Percentiles rank a stretch among this genome's conserved stretches.
Conservation (phyloP, 2,888 invertebrate genomes). For the Drepanosiphum platanoidis region DNA sequence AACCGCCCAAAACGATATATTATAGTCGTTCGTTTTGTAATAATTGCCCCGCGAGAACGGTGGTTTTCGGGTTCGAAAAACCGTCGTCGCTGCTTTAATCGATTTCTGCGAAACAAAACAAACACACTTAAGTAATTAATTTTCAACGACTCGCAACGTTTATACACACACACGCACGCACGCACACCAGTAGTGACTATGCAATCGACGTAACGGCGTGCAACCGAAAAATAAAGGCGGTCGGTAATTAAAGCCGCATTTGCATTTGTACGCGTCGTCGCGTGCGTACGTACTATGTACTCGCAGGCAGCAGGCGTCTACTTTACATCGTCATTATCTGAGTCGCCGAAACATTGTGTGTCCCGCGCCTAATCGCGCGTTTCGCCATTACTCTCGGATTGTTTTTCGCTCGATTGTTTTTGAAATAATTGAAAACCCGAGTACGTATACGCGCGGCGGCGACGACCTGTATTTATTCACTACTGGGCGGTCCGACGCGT, state of each 20-base stretch:
- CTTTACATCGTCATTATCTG: not conserved
- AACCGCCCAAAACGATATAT: not conserved
- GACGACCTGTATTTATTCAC: no score
- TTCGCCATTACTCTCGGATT: not conserved
- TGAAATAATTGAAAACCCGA: not conserved
- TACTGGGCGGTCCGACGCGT: no score
- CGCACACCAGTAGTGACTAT: not conserved
- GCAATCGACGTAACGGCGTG: not conserved
- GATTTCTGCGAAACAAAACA: not conserved
- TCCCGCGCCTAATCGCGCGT: not conserved
- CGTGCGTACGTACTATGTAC: not conserved
- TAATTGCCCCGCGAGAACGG: not conserved
- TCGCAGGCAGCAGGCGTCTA: not conserved
- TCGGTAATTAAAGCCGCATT: conserved; percentile 6
- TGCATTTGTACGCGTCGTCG: not conserved
- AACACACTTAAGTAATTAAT: conserved; percentile 3
- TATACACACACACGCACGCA: no score
- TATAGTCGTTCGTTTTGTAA: not conserved
- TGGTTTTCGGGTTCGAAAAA: not conserved
- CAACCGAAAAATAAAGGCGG: not conserved
- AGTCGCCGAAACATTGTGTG: not conserved
- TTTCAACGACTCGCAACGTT: not conserved
- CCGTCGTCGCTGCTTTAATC: not conserved
- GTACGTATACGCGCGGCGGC: no score
- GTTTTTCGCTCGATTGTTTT: not conserved